Evolutionary conservation across 2,888 invertebrate genomes (phyloP).

Genomic region (Drosophila putrida): DNA sequence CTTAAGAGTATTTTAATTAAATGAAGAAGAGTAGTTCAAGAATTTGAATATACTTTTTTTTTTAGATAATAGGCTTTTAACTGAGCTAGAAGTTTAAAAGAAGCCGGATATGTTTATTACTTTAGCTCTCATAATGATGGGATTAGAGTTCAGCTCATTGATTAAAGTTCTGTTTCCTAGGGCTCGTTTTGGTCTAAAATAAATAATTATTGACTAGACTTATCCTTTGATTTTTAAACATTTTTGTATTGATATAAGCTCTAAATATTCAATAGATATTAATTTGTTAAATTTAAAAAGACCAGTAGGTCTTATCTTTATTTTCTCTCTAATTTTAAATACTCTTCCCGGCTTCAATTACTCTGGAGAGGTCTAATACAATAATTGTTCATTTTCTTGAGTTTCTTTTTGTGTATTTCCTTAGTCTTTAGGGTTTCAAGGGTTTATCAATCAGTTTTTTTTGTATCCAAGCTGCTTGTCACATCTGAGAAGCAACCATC

Average conservation of each 20-base stretch:
- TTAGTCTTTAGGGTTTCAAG: slow-evolving; percentile 4
- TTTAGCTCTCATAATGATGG: background rate
- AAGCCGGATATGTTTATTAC: slow-evolving; percentile 9
- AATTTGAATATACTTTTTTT: background rate
- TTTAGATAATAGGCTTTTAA: background rate
- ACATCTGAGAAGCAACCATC: slow-evolving; percentile 8
- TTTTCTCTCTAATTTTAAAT: background rate
- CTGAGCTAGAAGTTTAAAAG: background rate
- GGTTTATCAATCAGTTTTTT: slow-evolving; percentile 24
- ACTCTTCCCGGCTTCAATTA: background rate
- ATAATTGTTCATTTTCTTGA: slow-evolving; percentile 3
- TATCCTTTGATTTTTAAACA: too few species aligned
- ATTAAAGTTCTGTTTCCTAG: too few species aligned
- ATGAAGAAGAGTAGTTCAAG: slow-evolving; percentile 2
- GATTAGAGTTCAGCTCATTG: too few species aligned
- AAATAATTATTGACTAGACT: too few species aligned
- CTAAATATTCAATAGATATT: too few species aligned
- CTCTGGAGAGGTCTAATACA: background rate
- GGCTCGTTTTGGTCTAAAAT: too few species aligned
- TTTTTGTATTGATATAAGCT: too few species aligned
- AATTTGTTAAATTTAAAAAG: too few species aligned
- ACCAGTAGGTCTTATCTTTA: background rate
- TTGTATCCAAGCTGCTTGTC: slow-evolving; percentile 15
- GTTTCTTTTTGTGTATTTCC: background rate
- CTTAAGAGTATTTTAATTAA: slow-evolving; percentile 23